Evolutionary conservation across 2,888 invertebrate genomes (phyloP).

Genomic region (Rugalucina vietnamica): DNA sequence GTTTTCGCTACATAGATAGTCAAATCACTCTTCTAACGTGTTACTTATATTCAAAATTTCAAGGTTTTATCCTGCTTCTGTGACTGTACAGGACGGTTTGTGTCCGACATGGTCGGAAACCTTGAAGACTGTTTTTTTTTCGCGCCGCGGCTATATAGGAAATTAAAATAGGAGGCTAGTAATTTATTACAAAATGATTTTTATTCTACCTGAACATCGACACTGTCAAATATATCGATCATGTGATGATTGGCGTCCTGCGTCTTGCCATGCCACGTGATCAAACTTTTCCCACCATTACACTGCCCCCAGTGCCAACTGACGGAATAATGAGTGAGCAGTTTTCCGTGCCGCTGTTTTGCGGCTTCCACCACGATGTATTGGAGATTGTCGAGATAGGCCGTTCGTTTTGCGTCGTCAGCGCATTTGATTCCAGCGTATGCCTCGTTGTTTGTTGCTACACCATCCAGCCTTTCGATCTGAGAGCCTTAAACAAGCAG

Average conservation of each 20-base stretch:
- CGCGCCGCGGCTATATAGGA: no score
- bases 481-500: conserved; percentile 25
- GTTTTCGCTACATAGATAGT: no score
- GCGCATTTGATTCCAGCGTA: conserved; percentile 61
- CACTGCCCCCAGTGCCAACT: conserved; percentile 69
- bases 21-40: no score
- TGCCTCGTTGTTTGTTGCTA: conserved; percentile 68
- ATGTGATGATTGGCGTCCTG: conserved; percentile 58
- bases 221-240: conserved; percentile 71
- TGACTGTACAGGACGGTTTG: no score
- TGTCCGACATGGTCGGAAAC: no score
- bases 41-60: no score
- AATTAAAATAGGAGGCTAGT: no score
- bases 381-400: conserved; percentile 56
- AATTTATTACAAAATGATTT: no score
- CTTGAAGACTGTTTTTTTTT: no score
- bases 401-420: conserved; percentile 9
- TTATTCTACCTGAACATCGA: conserved; percentile 64
- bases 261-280: conserved; percentile 61
- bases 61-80: no score
- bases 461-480: conserved; percentile 61
- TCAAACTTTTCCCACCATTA: conserved; percentile 23
- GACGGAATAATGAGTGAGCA: conserved; percentile 66
- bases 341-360: conserved; percentile 54
- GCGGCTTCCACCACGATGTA: conserved; percentile 53